Conservation (phyloP, 1,140 invertebrate species). For the Pseudomyrmex sp. region DNA sequence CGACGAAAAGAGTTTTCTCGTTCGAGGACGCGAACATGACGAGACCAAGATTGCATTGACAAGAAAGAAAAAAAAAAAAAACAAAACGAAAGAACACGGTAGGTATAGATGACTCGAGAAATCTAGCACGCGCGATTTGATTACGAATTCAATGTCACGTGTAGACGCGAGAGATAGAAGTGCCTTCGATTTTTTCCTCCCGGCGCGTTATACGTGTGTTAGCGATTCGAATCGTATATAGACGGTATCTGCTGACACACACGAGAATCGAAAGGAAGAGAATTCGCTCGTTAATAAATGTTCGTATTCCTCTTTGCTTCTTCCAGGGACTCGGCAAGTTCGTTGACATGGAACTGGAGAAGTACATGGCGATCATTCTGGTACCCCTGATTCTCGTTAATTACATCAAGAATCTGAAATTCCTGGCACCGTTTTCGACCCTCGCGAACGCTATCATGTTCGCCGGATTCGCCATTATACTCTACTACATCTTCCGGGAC, state of each 20-base stretch:
- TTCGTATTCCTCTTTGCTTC: background rate
- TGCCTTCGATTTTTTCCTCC: slow-evolving; percentile 1
- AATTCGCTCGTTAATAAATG: background rate
- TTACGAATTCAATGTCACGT: slow-evolving; percentile 14
- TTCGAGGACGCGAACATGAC: slow-evolving; percentile 42
- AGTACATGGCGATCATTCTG: slow-evolving; percentile 89
- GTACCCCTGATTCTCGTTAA: slow-evolving; percentile 90
- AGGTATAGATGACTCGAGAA: slow-evolving; percentile 37
- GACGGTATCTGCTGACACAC: background rate
- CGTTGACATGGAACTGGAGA: slow-evolving; percentile 83
- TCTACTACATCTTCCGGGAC: slow-evolving; percentile 88
- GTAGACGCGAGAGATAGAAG: slow-evolving; percentile 4
- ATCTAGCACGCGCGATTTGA: slow-evolving; percentile 3
- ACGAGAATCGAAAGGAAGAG: background rate
- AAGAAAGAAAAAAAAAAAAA: background rate
- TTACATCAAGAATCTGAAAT: slow-evolving; percentile 90
- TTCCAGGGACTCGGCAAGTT: slow-evolving; percentile 74
- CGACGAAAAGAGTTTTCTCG: slow-evolving; percentile 34
- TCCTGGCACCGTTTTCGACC: slow-evolving; percentile 90
- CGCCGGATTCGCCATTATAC: slow-evolving; percentile 88
- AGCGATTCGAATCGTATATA: too few relatives aligned
- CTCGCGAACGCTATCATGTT: slow-evolving; percentile 90
- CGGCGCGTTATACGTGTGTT: background rate
- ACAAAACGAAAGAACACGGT: background rate
- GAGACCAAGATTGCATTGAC: slow-evolving; percentile 30